These are phyloP conservation scores for Ageneiosus marmoratus DNA, from an alignment of 2,113 vertebrate genomes.

Conservation along the genomic window DNA sequence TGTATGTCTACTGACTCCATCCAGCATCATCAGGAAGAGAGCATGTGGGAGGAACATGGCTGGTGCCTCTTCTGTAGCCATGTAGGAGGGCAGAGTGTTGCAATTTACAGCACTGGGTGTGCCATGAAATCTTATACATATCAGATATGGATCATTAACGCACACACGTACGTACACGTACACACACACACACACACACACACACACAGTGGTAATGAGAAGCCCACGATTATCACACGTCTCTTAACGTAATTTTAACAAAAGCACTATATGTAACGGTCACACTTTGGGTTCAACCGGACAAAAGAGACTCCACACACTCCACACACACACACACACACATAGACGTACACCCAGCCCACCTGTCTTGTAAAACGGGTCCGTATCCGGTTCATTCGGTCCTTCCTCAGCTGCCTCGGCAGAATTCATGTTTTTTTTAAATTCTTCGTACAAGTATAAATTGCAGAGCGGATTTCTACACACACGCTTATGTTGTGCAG, in stretches of 20 bases:
- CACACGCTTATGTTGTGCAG: slow-evolving; percentile 21
- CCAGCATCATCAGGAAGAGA: slow-evolving; percentile 2
- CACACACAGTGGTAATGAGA: neutral
- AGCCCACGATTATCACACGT: neutral
- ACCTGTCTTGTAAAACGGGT: slow-evolving; percentile 88
- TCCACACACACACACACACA: slow-evolving; percentile 14
- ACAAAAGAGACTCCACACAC: slow-evolving; percentile 11
- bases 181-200: slow-evolving; percentile 6
- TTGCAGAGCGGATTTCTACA: neutral
- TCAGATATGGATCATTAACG: neutral
- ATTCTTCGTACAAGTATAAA: slow-evolving; percentile 10
- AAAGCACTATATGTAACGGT: slow-evolving; percentile 8
- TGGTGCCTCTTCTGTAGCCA: slow-evolving; percentile 27
- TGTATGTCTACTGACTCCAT: slow-evolving; percentile 4
- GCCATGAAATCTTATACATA: slow-evolving; percentile 19
- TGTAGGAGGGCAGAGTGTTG: neutral
- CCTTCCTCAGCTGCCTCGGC: slow-evolving; percentile 82
- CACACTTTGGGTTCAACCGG: slow-evolving; percentile 9
- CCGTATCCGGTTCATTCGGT: slow-evolving; percentile 81
- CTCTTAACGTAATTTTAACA: neutral
- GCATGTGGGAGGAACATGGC: slow-evolving; percentile 43
- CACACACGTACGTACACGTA: neutral
- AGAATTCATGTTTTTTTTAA: slow-evolving; percentile 75
- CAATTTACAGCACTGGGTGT: slow-evolving; percentile 34
- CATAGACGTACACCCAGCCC: slow-evolving; percentile 23